Evolutionary conservation across 2,113 vertebrate genomes (phyloP), one percentile per base, ranked within the genome.

Genomic region (Scomber colias): DNA sequence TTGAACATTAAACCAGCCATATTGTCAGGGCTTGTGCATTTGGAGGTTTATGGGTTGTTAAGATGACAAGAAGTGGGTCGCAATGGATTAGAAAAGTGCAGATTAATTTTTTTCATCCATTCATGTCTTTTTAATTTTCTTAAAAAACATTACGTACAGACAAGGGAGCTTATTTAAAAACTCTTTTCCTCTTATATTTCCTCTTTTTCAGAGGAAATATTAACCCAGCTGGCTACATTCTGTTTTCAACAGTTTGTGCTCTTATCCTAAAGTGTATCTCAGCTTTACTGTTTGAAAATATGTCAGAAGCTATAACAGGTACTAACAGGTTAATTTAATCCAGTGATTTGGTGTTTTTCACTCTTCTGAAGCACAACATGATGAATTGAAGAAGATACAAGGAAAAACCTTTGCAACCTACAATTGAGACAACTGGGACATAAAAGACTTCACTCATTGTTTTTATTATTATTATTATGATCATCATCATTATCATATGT

Each of bases 71-170:
- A 85, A 73, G 30, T 62, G 66, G 80, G 77, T 70, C 55, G 31
- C 68, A 77, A 63, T 1, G 68, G 85, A 89, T 91, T 89, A 81
- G 84, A 84, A 79, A 16, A 60, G 70, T 57, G 40, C 68, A 83
- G 72, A 66, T 85, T 65, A 12, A 3, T 65, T 3, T 67, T 81
- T 59, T 65, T 55, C 16, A 75, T 74, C n/a, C 30, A 50, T 45
- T 50, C 48, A 24, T 63, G 71, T 77, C 75, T 71, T 78, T 82
- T 65, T 53, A 75, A 88, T 87, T 92, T 88, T 11, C 48, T 77
- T 30, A 30, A 31, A 69, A 74, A 74, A 71, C 0, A 76, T 75
- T 69, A 73, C n/a, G 27, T 53, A 50, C 17, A 60, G 6, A 44
- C 5, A 24, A 56, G 31, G 15, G 21, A 54, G 11, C 35, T 40